Base-by-base conservation (phyloP, 2,888 invertebrate species). In the Metopia argyrocephala region DNA sequence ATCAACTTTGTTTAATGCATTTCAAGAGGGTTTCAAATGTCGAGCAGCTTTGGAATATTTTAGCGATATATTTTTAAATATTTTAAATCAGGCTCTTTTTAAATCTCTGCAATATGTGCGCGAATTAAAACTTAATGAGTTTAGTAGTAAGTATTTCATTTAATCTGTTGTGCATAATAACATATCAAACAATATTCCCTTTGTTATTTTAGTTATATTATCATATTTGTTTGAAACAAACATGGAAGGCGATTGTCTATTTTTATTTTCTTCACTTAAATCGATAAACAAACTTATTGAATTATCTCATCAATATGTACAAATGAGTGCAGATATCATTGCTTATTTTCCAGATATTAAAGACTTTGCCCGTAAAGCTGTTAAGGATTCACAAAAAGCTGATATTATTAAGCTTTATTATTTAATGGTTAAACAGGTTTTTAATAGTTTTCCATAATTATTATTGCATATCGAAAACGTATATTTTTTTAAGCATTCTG, bases 21-120 rank as follows among this genome's bases (percentile, higher is more conserved):
- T 89, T 62, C 85, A 85, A 27, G 85, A 85, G n/a, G 87, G 86
- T 7, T 85, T 88, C 9, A 85, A 85, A 52, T 86, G 83, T 45
- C 78, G 84, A 2, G 75, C 78, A 23, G 85, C 86, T 1, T 76
- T 88, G 0, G 84, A 85, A 21, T 80, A 86, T 31, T 89, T 89
- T 78, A 87, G 88, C 3, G 82, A 83, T 23, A 20, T 86, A n/a
- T 84, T 88, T n/a, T 69, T 89, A 1, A 85, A 86, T 27, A 76
- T 89, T 21, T 76, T 89, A 15, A 87, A 88, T 27, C 84, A 88
- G 65, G 90, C 87, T 2, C 85, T 89, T n/a, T 89, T 85, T 21
- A 83, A 86, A 4, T 87, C 87, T 0, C 61, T 79, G 1, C 83
- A 45, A 5, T 87, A 87, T 68, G 74, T 85, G 4, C 75, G 81